Conservation (phyloP, 2,888 invertebrate genomes). For the Lycaena phlaeas region DNA sequence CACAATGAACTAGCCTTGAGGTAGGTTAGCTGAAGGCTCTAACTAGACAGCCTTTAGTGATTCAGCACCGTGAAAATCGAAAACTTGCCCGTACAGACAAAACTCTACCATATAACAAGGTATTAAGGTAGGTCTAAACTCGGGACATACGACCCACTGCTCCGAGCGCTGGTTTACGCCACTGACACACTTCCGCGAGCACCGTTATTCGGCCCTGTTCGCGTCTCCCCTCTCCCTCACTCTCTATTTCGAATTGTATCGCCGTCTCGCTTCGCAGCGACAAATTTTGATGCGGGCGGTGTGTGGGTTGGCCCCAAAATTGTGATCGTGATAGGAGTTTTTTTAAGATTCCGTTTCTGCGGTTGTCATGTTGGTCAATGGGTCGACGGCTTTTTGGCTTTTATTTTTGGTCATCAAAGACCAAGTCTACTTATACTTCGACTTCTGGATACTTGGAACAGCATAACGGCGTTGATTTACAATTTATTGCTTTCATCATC, state of each 20-base stretch:
- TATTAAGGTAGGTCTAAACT: constrained; percentile 55
- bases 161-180: constrained; percentile 49
- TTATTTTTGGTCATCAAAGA: too few relatives aligned
- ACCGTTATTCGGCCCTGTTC: constrained; percentile 70
- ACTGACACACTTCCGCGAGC: constrained; percentile 71
- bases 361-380: constrained; percentile 41
- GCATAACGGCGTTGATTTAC: too few relatives aligned
- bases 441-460: too few relatives aligned
- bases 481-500: too few relatives aligned
- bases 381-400: constrained; percentile 26
- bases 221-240: constrained; percentile 58
- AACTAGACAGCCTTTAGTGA: constrained; percentile 55
- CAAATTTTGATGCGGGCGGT: constrained; percentile 68
- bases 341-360: constrained; percentile 39
- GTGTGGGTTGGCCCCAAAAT: constrained; percentile 68
- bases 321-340: constrained; percentile 60
- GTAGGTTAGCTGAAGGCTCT: constrained; percentile 56
- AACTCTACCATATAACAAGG: constrained; percentile 33
- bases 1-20: constrained; percentile 65
- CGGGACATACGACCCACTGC: constrained; percentile 43
- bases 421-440: too few relatives aligned
- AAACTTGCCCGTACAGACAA: constrained; percentile 41
- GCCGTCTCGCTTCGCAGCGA: constrained; percentile 48
- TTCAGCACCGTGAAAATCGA: constrained; percentile 70
- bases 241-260: constrained; percentile 47